Evolutionary conservation across 2,113 vertebrate genomes (phyloP), one percentile per base, ranked within the genome.

Genomic region (Ochotona princeps): DNA sequence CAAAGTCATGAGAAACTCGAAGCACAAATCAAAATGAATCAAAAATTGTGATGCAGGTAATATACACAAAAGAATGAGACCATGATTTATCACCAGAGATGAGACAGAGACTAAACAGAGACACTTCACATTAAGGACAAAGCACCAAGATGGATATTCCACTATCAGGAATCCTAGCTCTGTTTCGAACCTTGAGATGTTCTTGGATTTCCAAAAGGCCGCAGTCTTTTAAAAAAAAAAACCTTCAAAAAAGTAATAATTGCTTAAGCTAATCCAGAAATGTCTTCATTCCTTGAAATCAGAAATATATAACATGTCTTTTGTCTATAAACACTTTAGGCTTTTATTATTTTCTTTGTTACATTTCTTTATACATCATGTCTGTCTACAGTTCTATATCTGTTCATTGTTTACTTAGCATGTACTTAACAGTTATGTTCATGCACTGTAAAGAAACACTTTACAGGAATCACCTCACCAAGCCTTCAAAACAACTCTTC

Each of bases 171-270:
- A 35, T 0, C 51, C n/a, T 79, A 72, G 10, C 44, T 28, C 47
- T 82, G 25, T 47, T 89, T 90, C 81, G 47, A 66, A 60, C 75
- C 15, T 83, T 81, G 15, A 35, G 51, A 20, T 88, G 8, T 18
- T 86, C 30, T 79, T 79, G n/a, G 7, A 63, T 89, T 92, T 90
- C 60, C 80, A 20, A 47, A 60, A 80, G 21, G 67, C 13, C 83
- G 61, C 57, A 69, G 0, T 14, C 51, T 89, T 61, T 83, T 82
- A 70, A 25, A 73, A 80, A 70, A 25, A 73, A 80, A 67, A 80
- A 67, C 20, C 61, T 85, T 89, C 96, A 32, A 83, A 49, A 87
- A 94, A 69, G 10, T 78, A 21, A 38, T 66, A 91, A 69, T 93
- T 90, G 81, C 61, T 92, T 69, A 63, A 51, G 9, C 7, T 83